A percentile compares a stretch with the other conserved stretches of the same genome.
These are phyloP conservation scores for Syrphus vitripennis DNA, from an alignment of 2,888 invertebrate species.

Conservation along the genomic window DNA sequence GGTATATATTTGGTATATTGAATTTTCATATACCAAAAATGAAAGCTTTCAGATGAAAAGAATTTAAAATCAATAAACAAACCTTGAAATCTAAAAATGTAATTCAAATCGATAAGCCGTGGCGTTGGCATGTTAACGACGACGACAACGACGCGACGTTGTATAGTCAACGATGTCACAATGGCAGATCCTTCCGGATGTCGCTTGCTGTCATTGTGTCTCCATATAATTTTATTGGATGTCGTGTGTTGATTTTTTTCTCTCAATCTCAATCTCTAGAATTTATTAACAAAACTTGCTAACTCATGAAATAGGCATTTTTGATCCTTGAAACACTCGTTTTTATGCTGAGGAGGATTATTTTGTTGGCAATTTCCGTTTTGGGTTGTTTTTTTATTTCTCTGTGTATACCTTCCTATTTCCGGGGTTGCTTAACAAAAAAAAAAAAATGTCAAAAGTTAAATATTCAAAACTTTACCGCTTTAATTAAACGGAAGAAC, in stretches of 20 bases:
- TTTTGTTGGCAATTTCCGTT: constrained; percentile 3
- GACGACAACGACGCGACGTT: background rate
- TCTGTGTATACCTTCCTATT: constrained; percentile 4
- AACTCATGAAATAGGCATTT: background rate
- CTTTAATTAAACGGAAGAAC: constrained; percentile 59
- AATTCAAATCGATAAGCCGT: constrained; percentile 56
- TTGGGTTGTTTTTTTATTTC: background rate
- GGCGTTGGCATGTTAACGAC: background rate
- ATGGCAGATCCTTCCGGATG: background rate
- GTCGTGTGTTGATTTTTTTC: background rate
- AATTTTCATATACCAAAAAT: constrained; percentile 10
- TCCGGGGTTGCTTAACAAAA: constrained; percentile 1
- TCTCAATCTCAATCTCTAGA: background rate
- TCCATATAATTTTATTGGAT: background rate
- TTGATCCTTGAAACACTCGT: background rate
- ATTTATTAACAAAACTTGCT: constrained; percentile 15
- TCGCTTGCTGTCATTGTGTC: constrained; percentile 1
- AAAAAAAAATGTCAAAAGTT: background rate
- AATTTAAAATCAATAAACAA: constrained; percentile 64
- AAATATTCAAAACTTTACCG: constrained; percentile 16
- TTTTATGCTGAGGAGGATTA: background rate
- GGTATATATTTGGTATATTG: background rate
- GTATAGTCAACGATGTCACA: background rate
- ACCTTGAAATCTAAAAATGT: constrained; percentile 69
- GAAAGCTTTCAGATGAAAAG: constrained; percentile 42